phyloP scores from a whole-genome alignment of 2,888 invertebrate species.

The Sicus ferrugineus region DNA sequence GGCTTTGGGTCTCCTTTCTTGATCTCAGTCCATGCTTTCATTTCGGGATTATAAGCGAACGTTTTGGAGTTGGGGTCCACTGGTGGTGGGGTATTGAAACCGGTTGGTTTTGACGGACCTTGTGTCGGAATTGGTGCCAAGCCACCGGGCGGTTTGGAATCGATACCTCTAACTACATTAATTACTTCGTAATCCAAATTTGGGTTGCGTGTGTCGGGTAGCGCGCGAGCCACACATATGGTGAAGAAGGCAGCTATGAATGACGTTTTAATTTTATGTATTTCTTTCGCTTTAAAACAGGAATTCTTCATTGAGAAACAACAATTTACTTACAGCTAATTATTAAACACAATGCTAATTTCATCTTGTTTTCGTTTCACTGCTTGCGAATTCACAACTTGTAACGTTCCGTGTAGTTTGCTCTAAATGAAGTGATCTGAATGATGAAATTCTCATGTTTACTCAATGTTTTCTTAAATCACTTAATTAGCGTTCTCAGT shows the following conservation, averaged over 20 bases:
- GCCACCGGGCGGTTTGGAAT: constrained; percentile 38
- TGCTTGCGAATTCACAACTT: background rate
- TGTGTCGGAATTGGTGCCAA: constrained; percentile 48
- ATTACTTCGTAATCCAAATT: constrained; percentile 59
- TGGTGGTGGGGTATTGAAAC: constrained; percentile 49
- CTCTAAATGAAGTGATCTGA: constrained; percentile 12
- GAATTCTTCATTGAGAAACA: background rate
- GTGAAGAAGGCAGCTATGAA: constrained; percentile 7
- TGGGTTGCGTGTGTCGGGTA: constrained; percentile 46
- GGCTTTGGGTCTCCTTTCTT: constrained; percentile 50
- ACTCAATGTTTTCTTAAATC: background rate
- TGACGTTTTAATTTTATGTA: background rate
- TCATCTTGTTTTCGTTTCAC: constrained; percentile 13
- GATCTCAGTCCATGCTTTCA: constrained; percentile 52
- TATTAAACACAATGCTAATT: background rate
- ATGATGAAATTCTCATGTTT: background rate
- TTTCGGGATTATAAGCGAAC: constrained; percentile 52
- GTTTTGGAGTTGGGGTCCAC: constrained; percentile 51
- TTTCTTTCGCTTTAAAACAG: background rate
- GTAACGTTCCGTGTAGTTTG: background rate
- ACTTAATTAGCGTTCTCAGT: background rate
- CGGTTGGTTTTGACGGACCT: constrained; percentile 19
- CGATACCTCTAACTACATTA: constrained; percentile 35
- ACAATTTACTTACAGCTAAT: constrained; percentile 4
- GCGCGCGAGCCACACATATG: constrained; percentile 12